A percentile compares a stretch with the other conserved stretches of the same genome.
These are phyloP conservation scores for Paratilapia polleni DNA, from an alignment of 2,113 vertebrate genomes.

Conservation along the genomic window DNA sequence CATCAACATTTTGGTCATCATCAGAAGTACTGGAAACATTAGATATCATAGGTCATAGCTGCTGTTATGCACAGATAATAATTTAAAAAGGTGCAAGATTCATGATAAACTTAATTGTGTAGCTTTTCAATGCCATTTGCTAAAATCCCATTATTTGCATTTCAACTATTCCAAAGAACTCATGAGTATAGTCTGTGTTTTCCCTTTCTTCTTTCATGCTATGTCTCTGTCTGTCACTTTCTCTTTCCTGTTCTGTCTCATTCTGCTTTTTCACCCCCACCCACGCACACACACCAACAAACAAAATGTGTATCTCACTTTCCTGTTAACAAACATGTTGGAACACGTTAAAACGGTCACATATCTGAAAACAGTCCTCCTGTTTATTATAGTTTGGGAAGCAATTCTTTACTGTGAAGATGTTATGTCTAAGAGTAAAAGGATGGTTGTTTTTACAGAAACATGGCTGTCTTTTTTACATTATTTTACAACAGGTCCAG, in stretches of 20 bases:
- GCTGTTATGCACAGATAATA: not conserved
- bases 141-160: slow-evolving; percentile 7
- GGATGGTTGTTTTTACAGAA: too few relatives aligned
- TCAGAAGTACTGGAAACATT: not conserved
- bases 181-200: slow-evolving; percentile 28
- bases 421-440: not conserved
- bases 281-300: not conserved
- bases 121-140: not conserved
- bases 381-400: not conserved
- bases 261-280: not conserved
- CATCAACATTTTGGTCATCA: not conserved
- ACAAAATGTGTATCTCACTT: not conserved
- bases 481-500: too few relatives aligned
- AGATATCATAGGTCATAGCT: not conserved
- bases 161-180: not conserved
- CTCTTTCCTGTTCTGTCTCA: slow-evolving; percentile 5
- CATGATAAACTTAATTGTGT: not conserved
- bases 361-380: not conserved
- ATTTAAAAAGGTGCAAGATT: not conserved
- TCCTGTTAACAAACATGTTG: not conserved
- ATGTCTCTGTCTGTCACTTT: slow-evolving; percentile 13
- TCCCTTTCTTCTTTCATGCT: slow-evolving; percentile 1
- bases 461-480: too few relatives aligned
- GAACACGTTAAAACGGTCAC: not conserved
- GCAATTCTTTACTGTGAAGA: not conserved